phyloP scores from a whole-genome alignment of 2,797 vertebrate genomes.

The Alexandromys oeconomus region DNA sequence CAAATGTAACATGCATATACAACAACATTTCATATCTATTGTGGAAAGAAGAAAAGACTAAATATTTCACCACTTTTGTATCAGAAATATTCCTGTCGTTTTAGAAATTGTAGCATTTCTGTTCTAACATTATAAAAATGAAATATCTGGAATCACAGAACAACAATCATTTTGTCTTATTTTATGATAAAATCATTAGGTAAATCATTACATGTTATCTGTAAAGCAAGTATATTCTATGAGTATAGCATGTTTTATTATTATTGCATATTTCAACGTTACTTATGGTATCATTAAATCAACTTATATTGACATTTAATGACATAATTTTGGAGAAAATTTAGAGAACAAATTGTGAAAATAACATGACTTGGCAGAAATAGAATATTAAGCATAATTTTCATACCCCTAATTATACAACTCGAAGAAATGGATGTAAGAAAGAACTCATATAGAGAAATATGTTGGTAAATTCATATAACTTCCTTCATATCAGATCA shows the following conservation, averaged over 20 bases:
- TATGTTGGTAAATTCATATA: constrained; percentile 52
- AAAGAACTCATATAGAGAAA: constrained; percentile 23
- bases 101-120: background rate
- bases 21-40: background rate
- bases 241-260: background rate
- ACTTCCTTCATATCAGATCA: constrained; percentile 53
- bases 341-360: constrained; percentile 51
- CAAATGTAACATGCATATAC: background rate
- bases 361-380: constrained; percentile 12
- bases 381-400: constrained; percentile 63
- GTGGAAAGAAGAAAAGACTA: background rate
- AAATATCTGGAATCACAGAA: constrained; percentile 1
- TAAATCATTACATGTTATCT: constrained; percentile 41
- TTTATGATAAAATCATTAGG: background rate
- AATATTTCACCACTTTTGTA: background rate
- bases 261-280: background rate
- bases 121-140: background rate
- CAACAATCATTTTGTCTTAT: background rate
- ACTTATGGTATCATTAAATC: background rate
- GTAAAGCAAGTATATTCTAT: constrained; percentile 27
- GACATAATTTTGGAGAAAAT: background rate
- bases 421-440: constrained; percentile 34
- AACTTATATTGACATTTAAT: constrained; percentile 36
- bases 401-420: constrained; percentile 64
- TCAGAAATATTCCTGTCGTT: background rate